Conservation (phyloP, 2,797 vertebrate species). For the Meriones psammophilus region DNA sequence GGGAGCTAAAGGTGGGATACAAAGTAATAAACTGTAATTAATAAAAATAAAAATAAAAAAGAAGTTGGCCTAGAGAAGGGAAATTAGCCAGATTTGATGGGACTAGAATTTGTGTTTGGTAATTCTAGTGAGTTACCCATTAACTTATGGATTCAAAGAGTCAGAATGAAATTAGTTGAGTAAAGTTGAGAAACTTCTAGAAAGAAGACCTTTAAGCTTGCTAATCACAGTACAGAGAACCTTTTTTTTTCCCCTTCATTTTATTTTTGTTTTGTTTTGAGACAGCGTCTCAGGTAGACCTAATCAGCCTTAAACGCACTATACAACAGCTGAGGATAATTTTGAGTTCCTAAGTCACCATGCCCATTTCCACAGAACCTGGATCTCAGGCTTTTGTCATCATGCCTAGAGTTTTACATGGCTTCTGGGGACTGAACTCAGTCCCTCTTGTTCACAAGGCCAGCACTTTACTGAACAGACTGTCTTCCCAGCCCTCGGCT, state of each 20-base stretch:
- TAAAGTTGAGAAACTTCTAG: slow-evolving; percentile 15
- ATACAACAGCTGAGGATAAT: neutral
- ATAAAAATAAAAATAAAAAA: no score
- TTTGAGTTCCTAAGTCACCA: neutral
- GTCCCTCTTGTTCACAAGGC: neutral
- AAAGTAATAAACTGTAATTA: no score
- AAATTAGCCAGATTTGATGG: neutral
- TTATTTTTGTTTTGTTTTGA: neutral
- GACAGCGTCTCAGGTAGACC: neutral
- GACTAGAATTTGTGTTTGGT: neutral
- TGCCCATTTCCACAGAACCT: neutral
- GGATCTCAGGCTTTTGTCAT: neutral
- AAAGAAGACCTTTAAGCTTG: neutral
- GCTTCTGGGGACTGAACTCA: neutral
- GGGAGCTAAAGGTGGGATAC: no score
- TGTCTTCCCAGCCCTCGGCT: neutral
- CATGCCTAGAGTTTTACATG: neutral
- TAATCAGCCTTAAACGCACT: neutral
- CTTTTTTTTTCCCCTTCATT: neutral
- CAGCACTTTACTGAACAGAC: neutral
- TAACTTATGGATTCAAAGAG: neutral
- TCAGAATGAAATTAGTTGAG: neutral
- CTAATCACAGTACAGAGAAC: neutral
- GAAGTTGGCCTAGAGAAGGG: neutral
- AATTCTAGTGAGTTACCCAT: neutral